These are phyloP conservation scores for Dichetophora obliterata DNA, from an alignment of 2,888 invertebrate genomes.

Conservation along the genomic window DNA sequence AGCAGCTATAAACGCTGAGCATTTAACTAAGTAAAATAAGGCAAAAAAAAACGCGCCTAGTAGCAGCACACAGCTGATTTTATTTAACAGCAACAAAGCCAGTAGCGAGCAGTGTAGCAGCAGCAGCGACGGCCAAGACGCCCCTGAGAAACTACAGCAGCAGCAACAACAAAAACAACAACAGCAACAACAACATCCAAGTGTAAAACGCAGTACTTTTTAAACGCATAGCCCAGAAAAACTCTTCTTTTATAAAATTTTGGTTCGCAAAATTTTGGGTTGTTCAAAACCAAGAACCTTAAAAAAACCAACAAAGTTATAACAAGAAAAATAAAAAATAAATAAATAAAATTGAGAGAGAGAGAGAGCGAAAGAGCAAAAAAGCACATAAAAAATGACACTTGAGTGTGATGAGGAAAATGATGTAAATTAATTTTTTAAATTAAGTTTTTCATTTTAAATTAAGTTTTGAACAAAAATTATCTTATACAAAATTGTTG, in stretches of 20 bases:
- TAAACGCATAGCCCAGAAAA: not conserved
- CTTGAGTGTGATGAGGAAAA: conserved; percentile 68
- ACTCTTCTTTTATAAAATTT: not conserved
- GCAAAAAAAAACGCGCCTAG: not conserved
- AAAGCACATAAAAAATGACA: conserved; percentile 59
- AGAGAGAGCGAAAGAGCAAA: conserved; percentile 25
- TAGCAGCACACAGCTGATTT: not conserved
- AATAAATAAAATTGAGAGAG: conserved; percentile 5
- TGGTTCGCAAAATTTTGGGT: not conserved
- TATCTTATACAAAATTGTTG: not conserved
- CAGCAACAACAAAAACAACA: conserved; percentile 25
- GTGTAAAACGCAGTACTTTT: conserved; percentile 5
- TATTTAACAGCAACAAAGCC: not conserved
- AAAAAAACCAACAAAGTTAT: conserved; percentile 19
- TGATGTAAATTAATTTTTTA: conserved; percentile 62
- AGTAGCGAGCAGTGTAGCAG: not conserved
- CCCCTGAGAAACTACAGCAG: not conserved
- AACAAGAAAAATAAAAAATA: not conserved
- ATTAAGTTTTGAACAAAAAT: not conserved
- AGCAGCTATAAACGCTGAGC: not conserved
- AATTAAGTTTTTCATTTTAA: not conserved
- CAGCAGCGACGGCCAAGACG: not conserved
- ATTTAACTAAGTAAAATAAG: not conserved
- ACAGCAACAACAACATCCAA: conserved; percentile 12
- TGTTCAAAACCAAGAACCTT: too few relatives aligned